These are phyloP conservation scores for Parazoanthus swiftii DNA, from an alignment of 92 coral and sea anemone species.

Conservation along the genomic window DNA sequence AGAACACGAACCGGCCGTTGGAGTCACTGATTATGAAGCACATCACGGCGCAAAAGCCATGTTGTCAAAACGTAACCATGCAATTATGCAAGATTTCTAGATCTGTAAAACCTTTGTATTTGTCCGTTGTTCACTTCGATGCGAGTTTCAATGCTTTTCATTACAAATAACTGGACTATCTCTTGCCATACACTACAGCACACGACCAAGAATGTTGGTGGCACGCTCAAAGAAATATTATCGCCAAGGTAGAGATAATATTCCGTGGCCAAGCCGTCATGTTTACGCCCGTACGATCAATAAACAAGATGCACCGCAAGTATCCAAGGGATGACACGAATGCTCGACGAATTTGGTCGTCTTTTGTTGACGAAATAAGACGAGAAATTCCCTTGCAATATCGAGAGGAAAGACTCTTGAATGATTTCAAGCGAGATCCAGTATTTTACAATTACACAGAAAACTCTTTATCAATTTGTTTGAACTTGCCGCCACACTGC, in stretches of 20 bases:
- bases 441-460: constrained; percentile 44
- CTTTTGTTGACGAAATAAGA: constrained; percentile 20
- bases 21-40: constrained; percentile 40
- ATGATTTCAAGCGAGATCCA: constrained; percentile 42
- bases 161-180: constrained; percentile 28
- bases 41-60: constrained; percentile 45
- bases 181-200: constrained; percentile 48
- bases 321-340: constrained; percentile 51
- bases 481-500: constrained; percentile 23
- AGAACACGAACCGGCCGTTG: constrained; percentile 47
- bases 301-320: constrained; percentile 36
- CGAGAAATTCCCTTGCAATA: constrained; percentile 30
- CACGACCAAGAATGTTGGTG: constrained; percentile 50
- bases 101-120: background rate
- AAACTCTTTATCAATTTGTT: constrained; percentile 43
- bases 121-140: constrained; percentile 49
- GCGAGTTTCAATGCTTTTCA: constrained; percentile 55
- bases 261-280: constrained; percentile 54
- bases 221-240: constrained; percentile 50
- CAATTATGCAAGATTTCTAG: constrained; percentile 25
- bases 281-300: constrained; percentile 36
- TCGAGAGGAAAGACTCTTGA: background rate
- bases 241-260: constrained; percentile 46
- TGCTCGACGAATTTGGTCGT: constrained; percentile 45
- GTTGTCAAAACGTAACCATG: constrained; percentile 26